Conservation (phyloP, 1,140 invertebrate genomes). For the Drosophila kurseongensis region DNA sequence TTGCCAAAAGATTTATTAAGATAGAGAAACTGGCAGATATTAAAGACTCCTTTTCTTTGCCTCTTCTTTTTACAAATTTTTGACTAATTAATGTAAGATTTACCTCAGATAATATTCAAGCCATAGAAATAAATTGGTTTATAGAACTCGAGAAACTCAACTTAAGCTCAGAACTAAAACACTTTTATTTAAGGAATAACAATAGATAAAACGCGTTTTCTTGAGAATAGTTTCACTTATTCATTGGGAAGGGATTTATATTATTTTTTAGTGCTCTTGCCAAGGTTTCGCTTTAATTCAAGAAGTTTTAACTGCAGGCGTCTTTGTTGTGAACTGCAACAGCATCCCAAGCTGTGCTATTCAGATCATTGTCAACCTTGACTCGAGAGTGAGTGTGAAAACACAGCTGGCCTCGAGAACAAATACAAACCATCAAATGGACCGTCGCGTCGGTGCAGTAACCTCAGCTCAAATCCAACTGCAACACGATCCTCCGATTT, state of each 20-base stretch:
- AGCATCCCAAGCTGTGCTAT: constrained; percentile 24
- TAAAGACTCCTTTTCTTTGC: too few species aligned
- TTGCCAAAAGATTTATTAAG: too few species aligned
- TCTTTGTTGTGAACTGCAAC: neutral
- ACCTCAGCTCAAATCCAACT: constrained; percentile 28
- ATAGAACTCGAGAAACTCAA: neutral
- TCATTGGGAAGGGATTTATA: constrained; percentile 3
- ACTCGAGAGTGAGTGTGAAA: constrained; percentile 55
- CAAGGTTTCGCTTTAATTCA: constrained; percentile 33
- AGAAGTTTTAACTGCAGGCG: constrained; percentile 1
- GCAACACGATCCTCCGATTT: constrained; percentile 58
- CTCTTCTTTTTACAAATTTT: too few species aligned
- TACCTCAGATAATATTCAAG: too few species aligned
- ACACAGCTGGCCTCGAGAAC: constrained; percentile 61
- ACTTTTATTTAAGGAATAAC: constrained; percentile 7
- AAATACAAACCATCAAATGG: constrained; percentile 51
- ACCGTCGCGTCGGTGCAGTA: constrained; percentile 31
- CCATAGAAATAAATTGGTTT: neutral
- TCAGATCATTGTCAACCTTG: constrained; percentile 40
- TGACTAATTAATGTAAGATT: too few species aligned
- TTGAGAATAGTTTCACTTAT: constrained; percentile 14
- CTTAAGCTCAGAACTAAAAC: neutral
- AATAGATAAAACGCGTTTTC: constrained; percentile 3
- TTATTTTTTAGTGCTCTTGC: constrained; percentile 1
- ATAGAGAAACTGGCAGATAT: too few species aligned